Base-by-base conservation (phyloP, 2,888 invertebrate species). In the Tinea pellionella region DNA sequence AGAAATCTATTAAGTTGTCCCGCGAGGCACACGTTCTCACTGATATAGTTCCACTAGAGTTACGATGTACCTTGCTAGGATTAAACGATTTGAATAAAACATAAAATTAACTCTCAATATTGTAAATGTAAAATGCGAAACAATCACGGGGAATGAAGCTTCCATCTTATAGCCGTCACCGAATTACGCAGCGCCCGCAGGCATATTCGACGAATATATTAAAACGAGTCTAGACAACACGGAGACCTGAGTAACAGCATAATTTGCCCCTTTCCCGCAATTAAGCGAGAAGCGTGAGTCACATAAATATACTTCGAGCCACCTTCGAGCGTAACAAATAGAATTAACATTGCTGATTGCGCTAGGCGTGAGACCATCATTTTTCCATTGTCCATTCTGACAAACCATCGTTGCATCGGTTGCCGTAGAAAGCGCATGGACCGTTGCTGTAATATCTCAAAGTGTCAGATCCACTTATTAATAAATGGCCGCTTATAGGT, bases 401-500 rank as follows among this genome's bases (percentile, higher is more conserved):
- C 59, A 59, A 59, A 59, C 59, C 57, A 15, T 57, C 57, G 59
- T 12, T 13, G 42, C 61, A 24, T 11, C 43, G 32, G 47, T 30
- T 32, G 61, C 66, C 64, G 37, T 73, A 75, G 75, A 77, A 76
- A 77, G 73, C 68, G 67, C 60, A 64, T 30, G 47, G 57, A 57
- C 57, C 57, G 57, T 24, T 32, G 57, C 57, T 57, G 57, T 65
- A 69, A 77, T 78, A 77, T 76, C 74, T 78, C 76, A 77, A 71
- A 63, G 67, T 65, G 63, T 65, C 66, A 65, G 67, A 71, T 71
- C 70, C 69, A 74, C 77, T 68, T 71, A 69, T 70, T 76, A 78
- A 78, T 73, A 75, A 74, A 73, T 70, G 69, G 65, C 66, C 68
- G 68, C 68, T 71, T 75, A 76, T 78, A 76, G 77, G 80, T 78